Percentiles rank a stretch among this genome's conserved stretches.
Evolutionary conservation across 2,113 vertebrate species (phyloP).

Genomic region (Acanthisitta chloris): DNA sequence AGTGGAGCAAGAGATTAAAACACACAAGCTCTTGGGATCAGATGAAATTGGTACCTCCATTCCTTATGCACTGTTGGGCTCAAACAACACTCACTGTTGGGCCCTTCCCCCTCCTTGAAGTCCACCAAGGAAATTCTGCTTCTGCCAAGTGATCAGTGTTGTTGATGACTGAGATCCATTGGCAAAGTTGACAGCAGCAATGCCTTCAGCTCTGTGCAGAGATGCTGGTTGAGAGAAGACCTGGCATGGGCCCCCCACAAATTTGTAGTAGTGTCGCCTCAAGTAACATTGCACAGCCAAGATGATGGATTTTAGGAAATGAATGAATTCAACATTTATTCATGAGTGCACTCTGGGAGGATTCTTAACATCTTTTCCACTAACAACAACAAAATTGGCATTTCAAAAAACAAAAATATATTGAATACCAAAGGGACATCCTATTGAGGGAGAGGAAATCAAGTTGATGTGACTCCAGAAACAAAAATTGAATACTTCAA

Average conservation of each 20-base stretch:
- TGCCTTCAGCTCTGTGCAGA: neutral
- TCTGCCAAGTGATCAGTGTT: neutral
- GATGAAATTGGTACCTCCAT: rapidly evolving
- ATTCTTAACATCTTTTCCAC: neutral
- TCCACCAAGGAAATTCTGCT: neutral
- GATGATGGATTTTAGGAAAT: neutral
- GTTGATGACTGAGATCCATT: neutral
- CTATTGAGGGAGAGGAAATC: constrained; percentile 29
- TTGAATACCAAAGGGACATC: neutral
- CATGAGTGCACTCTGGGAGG: neutral
- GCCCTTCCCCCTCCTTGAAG: neutral
- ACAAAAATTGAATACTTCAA: constrained; percentile 8
- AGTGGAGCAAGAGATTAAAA: neutral
- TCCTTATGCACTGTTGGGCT: neutral
- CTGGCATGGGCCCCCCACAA: neutral
- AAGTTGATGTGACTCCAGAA: neutral
- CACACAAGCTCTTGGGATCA: neutral
- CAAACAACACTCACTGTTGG: too few species aligned
- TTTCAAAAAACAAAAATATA: neutral
- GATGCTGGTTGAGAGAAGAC: neutral
- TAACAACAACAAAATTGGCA: neutral
- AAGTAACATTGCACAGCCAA: neutral
- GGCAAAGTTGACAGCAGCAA: neutral
- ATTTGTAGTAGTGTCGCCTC: neutral
- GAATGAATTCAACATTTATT: neutral